These are phyloP conservation scores for Thereva unica DNA, from an alignment of 2,888 invertebrate species.

Conservation along the genomic window DNA sequence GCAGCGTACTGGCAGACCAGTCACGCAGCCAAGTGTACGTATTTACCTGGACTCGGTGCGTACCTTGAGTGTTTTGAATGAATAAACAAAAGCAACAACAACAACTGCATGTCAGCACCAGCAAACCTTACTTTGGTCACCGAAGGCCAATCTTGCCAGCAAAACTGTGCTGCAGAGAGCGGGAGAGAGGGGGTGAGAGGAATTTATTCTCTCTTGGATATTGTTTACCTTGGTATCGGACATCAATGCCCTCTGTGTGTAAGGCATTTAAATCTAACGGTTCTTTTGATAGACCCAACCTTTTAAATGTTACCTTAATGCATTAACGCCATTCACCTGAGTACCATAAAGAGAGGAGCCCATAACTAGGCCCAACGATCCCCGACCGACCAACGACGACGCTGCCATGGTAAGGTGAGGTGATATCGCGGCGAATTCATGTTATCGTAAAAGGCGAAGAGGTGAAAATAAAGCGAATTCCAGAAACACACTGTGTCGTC, in stretches of 20 bases:
- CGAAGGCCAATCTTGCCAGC: background rate
- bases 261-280: constrained; percentile 26
- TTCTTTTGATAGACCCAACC: constrained; percentile 16
- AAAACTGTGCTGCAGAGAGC: background rate
- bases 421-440: too few species aligned
- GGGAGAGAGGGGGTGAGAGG: background rate
- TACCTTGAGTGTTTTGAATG: background rate
- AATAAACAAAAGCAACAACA: too few species aligned
- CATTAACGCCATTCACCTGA: constrained; percentile 10
- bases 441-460: too few species aligned
- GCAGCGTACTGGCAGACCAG: constrained; percentile 9
- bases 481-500: too few species aligned
- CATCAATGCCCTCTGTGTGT: constrained; percentile 1
- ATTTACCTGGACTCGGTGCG: background rate
- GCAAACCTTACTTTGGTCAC: too few species aligned
- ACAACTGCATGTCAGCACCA: too few species aligned
- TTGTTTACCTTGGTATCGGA: constrained; percentile 1
- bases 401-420: too few species aligned
- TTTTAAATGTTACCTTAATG: constrained; percentile 21
- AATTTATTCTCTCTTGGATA: constrained; percentile 4
- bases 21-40: constrained; percentile 12
- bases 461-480: too few species aligned
- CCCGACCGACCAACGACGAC: too few species aligned
- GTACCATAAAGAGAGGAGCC: too few species aligned
- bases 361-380: too few species aligned